phyloP scores from a whole-genome alignment of 2,888 invertebrate genomes.

The Cecidostiba fungosa region DNA sequence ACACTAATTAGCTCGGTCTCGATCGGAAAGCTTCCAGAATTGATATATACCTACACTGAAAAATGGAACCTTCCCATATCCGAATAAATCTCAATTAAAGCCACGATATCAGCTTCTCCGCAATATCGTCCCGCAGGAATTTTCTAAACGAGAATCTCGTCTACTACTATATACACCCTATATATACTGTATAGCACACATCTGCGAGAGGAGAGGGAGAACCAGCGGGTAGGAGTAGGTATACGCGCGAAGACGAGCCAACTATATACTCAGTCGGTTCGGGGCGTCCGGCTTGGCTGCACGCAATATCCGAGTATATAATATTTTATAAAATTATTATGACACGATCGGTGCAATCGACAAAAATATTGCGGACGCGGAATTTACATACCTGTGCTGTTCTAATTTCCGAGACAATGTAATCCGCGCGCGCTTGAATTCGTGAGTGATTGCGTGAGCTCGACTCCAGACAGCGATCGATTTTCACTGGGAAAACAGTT shows the following conservation, averaged over 20 bases:
- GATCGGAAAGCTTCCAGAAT: not conserved
- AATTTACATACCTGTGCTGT: not conserved
- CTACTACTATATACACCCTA: not conserved
- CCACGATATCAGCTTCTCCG: not conserved
- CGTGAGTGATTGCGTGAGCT: conserved; percentile 10
- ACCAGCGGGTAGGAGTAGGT: not conserved
- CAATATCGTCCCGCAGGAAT: not conserved
- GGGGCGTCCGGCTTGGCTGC: conserved; percentile 51
- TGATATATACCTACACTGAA: not conserved
- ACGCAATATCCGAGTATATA: not conserved
- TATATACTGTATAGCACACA: not conserved
- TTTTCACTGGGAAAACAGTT: not conserved
- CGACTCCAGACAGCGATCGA: not conserved
- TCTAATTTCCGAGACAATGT: not conserved
- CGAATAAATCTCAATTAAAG: not conserved
- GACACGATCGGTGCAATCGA: not conserved
- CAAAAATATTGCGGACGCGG: too few species aligned
- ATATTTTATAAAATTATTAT: too few species aligned
- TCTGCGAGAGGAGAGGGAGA: not conserved
- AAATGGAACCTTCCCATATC: too few species aligned
- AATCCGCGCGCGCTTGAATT: not conserved
- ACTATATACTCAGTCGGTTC: conserved; percentile 52
- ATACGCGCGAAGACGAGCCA: not conserved
- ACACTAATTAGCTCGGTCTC: not conserved
- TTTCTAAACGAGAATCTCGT: not conserved